These are phyloP conservation scores for Apeltes quadracus DNA, from an alignment of 2,113 vertebrate species.

Conservation along the genomic window DNA sequence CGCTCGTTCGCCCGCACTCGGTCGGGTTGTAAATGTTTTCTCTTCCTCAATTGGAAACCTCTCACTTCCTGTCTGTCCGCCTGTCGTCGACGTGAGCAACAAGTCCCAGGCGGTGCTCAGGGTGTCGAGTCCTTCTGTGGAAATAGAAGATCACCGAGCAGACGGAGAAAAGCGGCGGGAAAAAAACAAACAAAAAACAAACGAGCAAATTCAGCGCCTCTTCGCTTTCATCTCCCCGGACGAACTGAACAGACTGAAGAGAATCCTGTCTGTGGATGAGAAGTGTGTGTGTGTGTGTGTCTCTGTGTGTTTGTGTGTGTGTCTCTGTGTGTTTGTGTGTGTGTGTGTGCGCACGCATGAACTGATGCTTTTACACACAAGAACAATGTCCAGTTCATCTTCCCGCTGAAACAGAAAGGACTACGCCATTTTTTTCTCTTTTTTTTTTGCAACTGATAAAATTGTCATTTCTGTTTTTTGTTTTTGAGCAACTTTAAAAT, in stretches of 20 bases:
- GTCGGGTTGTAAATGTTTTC: constrained; percentile 8
- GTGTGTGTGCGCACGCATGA: constrained; percentile 64
- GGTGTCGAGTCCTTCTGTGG: constrained; percentile 65
- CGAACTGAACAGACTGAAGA: constrained; percentile 43
- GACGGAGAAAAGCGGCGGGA: constrained; percentile 3
- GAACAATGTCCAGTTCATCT: constrained; percentile 77
- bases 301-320: constrained; percentile 61
- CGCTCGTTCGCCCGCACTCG: constrained; percentile 31
- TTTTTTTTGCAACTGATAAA: constrained; percentile 64
- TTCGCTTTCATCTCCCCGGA: constrained; percentile 33
- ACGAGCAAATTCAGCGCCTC: constrained; percentile 21
- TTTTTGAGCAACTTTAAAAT: constrained; percentile 48
- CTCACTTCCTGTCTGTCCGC: constrained; percentile 24
- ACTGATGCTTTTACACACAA: constrained; percentile 75
- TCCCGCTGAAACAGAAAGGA: constrained; percentile 72
- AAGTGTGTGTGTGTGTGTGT: constrained; percentile 33
- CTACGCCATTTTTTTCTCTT: constrained; percentile 75
- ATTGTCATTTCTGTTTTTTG: constrained; percentile 46
- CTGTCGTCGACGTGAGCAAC: constrained; percentile 25
- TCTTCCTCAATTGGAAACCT: constrained; percentile 29
- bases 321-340: constrained; percentile 22
- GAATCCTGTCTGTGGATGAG: constrained; percentile 52
- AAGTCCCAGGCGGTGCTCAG: constrained; percentile 57
- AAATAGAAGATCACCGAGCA: constrained; percentile 64
- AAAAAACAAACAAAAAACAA: constrained; percentile 20